Evolutionary conservation across 2,888 invertebrate genomes (phyloP), one percentile per base, ranked within the genome.

Genomic region (Nomada goodeniana): DNA sequence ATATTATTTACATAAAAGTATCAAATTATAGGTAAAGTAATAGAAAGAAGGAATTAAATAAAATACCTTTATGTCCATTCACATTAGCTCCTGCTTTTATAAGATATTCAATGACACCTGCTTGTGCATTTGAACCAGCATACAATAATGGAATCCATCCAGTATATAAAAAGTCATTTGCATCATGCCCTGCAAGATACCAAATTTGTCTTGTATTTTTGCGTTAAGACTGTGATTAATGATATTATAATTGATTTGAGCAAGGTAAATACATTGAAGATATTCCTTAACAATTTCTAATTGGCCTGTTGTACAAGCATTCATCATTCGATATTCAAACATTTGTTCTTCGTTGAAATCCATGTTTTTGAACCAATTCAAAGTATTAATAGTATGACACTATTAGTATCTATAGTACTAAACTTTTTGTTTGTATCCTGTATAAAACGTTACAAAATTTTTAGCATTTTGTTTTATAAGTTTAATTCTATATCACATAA

Each of bases 71-170:
- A 76, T 91, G 91, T 47, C 82, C 88, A 91, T 96, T 96, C 20
- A 96, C 94, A 91, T 96, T 94, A 50, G 96, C 96, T 57, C 95
- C 95, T 80, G 93, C 92, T 15, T 94, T 93, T 78, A 96, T 90
- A 13, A 96, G 91, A 69, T 94, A 94, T 79, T 94, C 90, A 0
- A 95, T 94, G 83, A 96, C 93, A 83, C 94, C 93, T 23, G 94
- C 93, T 89, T 95, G 95, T 18, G 95, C 95, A 86, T 95, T 95
- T 59, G 95, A 95, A 73, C 95, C 94, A 15, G 96, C 95, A 91
- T 96, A 95, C 90, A 96, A 93, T 61, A 96, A 90, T 0, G 95
- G 94, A 64, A 95, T 95, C 96, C 96, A 96, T 42, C 95, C 95
- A 87, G 95, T 95, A 68, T 94, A 93, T 44, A 96, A 91, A 82